Conservation (phyloP, 2,797 vertebrate species). For the Linurgus olivaceus region DNA sequence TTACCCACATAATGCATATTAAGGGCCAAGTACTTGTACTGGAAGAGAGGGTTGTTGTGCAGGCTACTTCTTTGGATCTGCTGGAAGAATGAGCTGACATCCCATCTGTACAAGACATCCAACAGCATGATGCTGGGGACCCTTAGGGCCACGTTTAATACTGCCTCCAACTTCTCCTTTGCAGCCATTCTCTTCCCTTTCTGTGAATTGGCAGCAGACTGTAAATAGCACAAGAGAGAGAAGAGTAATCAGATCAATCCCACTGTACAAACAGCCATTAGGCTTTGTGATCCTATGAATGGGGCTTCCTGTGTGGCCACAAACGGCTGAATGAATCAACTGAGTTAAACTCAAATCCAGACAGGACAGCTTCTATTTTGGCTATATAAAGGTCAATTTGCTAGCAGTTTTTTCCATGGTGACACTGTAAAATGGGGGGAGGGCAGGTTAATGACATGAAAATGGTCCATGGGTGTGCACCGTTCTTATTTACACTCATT, state of each 20-base stretch:
- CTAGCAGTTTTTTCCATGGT: neutral
- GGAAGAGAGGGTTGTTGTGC: constrained; percentile 95
- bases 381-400: constrained; percentile 10
- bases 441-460: neutral
- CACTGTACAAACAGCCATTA: constrained; percentile 38
- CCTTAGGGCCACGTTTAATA: constrained; percentile 94
- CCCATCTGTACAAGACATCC: constrained; percentile 97
- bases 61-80: constrained; percentile 98
- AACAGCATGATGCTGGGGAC: constrained; percentile 98
- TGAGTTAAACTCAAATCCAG: constrained; percentile 8
- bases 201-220: constrained; percentile 60
- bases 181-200: constrained; percentile 84
- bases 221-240: constrained; percentile 59
- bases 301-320: constrained; percentile 42
- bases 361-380: constrained; percentile 24
- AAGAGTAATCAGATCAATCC: constrained; percentile 61
- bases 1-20: constrained; percentile 98
- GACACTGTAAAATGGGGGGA: neutral
- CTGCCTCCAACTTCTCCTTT: constrained; percentile 92
- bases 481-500: neutral
- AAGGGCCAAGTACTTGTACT: constrained; percentile 98
- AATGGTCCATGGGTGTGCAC: neutral
- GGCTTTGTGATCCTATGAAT: constrained; percentile 36
- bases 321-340: constrained; percentile 39
- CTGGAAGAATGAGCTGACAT: constrained; percentile 98